Evolutionary conservation across 2,888 invertebrate species (phyloP), one percentile per base, ranked within the genome.

Genomic region (Pelosia muscerda): DNA sequence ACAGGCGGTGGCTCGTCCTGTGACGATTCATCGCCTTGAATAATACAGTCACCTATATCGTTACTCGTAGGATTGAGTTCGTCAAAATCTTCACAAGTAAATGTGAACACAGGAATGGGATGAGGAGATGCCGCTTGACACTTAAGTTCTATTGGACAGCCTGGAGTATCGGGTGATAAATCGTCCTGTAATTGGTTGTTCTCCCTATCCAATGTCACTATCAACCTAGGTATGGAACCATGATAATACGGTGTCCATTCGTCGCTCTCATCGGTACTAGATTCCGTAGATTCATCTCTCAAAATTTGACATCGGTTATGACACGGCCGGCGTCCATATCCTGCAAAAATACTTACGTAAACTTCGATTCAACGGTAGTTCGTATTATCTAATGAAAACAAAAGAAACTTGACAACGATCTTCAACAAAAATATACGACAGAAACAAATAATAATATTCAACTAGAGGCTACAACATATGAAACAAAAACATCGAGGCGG

Each of bases 1-100:
- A 90, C 82, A 0, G 85, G 84, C 0, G 93, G 92, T 2, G 84
- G 83, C 10, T 83, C 81, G 74, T 68, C 67, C n/a, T 72, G 77
- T 2, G 83, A 81, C 2, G 84, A 80, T 55, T 86, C 83, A 8
- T 84, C 85, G 28, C 87, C 85, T 65, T 81, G 83, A 4, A 81
- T 72, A 42, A 79, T 71, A 0, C 81, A 76, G 65, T 87, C 84
- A 63, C 78, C 83, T 53, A 69, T 65, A 49, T 64, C 66, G 22
- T 71, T 69, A 69, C 69, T 38, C 34, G 82, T 78, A 2, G 84
- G 76, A n/a, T 84, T 82, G 62, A 74, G 83, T 56, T 90, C 92
- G 67, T 94, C 94, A 65, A 89, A 91, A 74, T 94, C 95, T 68
- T 93, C 94, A 72, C 94, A 94, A 0, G 94, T 94, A 73, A 94